Evolutionary conservation across 2,113 vertebrate genomes (phyloP).

Genomic region (cattle (Bos taurus)): DNA sequence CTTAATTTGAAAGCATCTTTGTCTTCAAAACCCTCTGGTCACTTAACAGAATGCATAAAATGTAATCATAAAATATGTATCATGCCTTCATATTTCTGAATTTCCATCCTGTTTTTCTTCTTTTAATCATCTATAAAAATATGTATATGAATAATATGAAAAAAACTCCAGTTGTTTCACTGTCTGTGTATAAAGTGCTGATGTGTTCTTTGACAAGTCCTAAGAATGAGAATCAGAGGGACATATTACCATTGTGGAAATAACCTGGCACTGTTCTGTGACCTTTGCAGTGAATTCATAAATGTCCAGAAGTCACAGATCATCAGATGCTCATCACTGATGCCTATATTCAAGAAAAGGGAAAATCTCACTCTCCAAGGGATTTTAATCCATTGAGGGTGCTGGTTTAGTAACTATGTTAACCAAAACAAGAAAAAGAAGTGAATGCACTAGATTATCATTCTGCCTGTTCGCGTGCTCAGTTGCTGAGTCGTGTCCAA

Average conservation of each 20-base stretch:
- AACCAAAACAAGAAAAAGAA: neutral
- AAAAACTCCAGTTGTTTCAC: neutral
- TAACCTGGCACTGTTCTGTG: neutral
- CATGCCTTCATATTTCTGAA: conserved; percentile 35
- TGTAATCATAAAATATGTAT: conserved; percentile 52
- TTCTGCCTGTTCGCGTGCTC: neutral
- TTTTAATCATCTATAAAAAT: conserved; percentile 1
- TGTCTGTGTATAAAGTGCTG: neutral
- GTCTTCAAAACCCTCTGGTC: conserved; percentile 48
- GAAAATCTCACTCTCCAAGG: neutral
- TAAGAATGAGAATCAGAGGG: neutral
- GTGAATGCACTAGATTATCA: neutral
- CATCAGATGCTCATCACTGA: neutral
- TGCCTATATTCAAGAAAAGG: neutral
- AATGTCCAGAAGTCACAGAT: neutral
- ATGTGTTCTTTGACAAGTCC: neutral
- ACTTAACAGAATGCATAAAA: conserved; percentile 59
- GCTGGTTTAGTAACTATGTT: neutral
- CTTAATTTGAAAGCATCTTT: conserved; percentile 55
- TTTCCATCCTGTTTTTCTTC: conserved; percentile 20
- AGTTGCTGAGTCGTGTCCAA: neutral
- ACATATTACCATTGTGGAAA: neutral
- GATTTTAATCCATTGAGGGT: neutral
- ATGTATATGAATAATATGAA: neutral
- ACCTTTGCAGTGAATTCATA: neutral